Base-by-base conservation (phyloP, 2,113 vertebrate species). In the Dasyornis broadbenti region DNA sequence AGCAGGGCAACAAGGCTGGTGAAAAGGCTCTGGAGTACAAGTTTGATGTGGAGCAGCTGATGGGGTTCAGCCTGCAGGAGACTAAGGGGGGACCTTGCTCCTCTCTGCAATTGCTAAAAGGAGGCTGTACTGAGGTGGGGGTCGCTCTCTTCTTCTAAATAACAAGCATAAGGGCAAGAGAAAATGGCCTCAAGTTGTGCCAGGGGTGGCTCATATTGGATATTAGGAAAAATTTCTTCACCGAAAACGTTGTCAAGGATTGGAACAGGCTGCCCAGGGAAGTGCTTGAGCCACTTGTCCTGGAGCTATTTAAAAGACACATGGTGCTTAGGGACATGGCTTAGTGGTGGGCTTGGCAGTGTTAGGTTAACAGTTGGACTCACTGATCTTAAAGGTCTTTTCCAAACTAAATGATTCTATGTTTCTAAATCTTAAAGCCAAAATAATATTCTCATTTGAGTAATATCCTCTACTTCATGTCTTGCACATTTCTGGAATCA, bases 361-460 rank as follows among this genome's bases (percentile, higher is more conserved):
- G 27, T 30, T n/a, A 70, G 39, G 31, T 49, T 54, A 86, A 49
- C 19, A 69, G 57, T 2, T 82, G 57, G 35, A 60, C 40, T 44
- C 31, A 7, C 13, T 76, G 65, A 26, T 49, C 33, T 35, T 24
- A 39, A 61, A 44, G 17, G 15, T 35, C 33, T 44, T 60, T 77
- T 56, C 52, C 35, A 82, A 60, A 45, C 5, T 3, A 77, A 82
- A 37, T 0, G 0, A 65, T 39, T 53, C n/a, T 47, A 11, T 54
- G 53, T 73, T 63, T 80, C 61, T 80, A 82, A 68, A 68, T 69
- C 30, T 81, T 77, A 72, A 50, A 72, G n/a, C 75, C 20, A 83
- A 89, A 82, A 76, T 54, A 68, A 76, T 52, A 90, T 45, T 83
- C 37, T 53, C 15, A 44, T 56, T 56, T 76, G 5, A 79, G 57